A percentile compares a stretch with the other conserved stretches of the same genome.
Evolutionary conservation across 2,888 invertebrate genomes (phyloP).

Genomic region (Sipha maydis): DNA sequence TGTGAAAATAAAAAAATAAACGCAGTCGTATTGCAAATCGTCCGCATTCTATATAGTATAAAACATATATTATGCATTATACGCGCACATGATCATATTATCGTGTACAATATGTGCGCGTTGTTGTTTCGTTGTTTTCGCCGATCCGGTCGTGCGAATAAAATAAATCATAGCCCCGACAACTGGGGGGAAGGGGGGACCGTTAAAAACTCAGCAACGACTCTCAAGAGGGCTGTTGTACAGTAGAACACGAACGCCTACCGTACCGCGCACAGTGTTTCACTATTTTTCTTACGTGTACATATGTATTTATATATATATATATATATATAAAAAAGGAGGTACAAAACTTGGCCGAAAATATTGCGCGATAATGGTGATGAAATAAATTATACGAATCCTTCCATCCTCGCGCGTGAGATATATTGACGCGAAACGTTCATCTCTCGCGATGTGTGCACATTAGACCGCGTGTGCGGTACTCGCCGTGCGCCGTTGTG

Average conservation of each 20-base stretch:
- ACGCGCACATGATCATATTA: not conserved
- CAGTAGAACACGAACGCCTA: not conserved
- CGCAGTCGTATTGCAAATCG: not conserved
- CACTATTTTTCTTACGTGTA: not conserved
- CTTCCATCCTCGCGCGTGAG: not conserved
- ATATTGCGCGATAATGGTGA: slow-evolving; percentile 27
- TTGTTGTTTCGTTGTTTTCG: slow-evolving; percentile 17
- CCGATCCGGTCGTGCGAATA: not conserved
- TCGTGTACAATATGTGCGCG: not conserved
- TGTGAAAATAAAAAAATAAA: not conserved
- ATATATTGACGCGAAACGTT: not conserved
- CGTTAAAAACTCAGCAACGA: slow-evolving; percentile 60
- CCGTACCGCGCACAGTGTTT: not conserved
- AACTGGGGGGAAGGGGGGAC: slow-evolving; percentile 20
- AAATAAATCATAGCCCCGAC: slow-evolving; percentile 54
- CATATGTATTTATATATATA: too few species aligned
- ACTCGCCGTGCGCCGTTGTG: not conserved
- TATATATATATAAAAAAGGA: not conserved
- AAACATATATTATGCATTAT: not conserved
- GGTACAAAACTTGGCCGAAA: not conserved
- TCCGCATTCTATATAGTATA: not conserved
- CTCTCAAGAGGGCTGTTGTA: slow-evolving; percentile 51
- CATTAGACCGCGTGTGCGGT: not conserved
- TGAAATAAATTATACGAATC: slow-evolving; percentile 11
- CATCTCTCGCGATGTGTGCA: not conserved